Evolutionary conservation across 2,797 vertebrate species (phyloP), one percentile per base, ranked within the genome.

Genomic region (Falco naumanni): DNA sequence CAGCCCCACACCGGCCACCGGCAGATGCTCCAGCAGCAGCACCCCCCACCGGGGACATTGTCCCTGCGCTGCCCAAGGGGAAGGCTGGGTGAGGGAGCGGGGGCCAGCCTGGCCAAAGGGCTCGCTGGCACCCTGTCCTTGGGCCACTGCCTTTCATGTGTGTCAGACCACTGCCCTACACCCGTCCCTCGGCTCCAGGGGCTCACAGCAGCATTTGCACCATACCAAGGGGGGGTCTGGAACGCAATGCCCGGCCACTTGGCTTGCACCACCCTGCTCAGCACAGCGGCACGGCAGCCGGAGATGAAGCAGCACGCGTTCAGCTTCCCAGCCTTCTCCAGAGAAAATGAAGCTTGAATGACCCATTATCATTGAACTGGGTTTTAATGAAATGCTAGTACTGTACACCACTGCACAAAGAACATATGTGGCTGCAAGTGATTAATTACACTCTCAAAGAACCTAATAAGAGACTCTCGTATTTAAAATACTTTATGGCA

Each of bases 371-470:
- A 97, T 24, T 96, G 95, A 97, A 95, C 54, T 56, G 53, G 6
- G 87, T 96, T 96, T 96, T 96, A 97, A 97, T 96, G 84, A 97
- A 98, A 97, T 80, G 76, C 68, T 84, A 83, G 72, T 61, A 72
- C 63, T 77, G 37, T n/a, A 89, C 60, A 91, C 77, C 69, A 39
- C 69, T 90, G 87, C 39, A 74, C 76, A 84, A 91, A 91, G 87
- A 97, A 88, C 47, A 63, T 60, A 82, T n/a, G 69, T 54, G 87
- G 89, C 70, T 88, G 76, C 88, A 96, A 97, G 75, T 95, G 92
- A 97, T 97, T 98, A 97, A 97, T 97, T 97, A 96, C 75, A 96
- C 66, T 93, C 83, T 66, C 21, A 9, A 97, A 97, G 64, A 95
- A 95, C 66, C 64, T 95, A 97, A 90, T 95, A 97, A 95, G 63